These are phyloP conservation scores for Xanthia icteritia DNA, from an alignment of 2,888 invertebrate species.

Conservation along the genomic window DNA sequence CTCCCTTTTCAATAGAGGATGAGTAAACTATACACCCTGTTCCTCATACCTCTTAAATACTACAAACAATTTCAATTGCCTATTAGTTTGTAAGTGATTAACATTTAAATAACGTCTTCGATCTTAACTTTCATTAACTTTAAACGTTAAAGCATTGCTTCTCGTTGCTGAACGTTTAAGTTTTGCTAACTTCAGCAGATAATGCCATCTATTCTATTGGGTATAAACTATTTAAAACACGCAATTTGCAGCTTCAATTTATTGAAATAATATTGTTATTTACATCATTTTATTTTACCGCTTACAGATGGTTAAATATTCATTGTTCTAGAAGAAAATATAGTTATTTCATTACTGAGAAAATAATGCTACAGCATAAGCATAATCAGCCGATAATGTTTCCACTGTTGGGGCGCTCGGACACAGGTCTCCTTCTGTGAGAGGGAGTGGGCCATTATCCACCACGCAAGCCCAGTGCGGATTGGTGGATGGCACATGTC, in stretches of 20 bases:
- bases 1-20: too few relatives aligned
- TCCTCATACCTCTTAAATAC: too few relatives aligned
- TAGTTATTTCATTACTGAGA: neutral
- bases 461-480: too few relatives aligned
- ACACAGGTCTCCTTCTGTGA: too few relatives aligned
- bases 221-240: conserved; percentile 12
- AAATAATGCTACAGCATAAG: too few relatives aligned
- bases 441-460: too few relatives aligned
- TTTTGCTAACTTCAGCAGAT: conserved; percentile 21
- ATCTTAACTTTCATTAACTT: conserved; percentile 21
- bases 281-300: neutral
- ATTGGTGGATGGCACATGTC: too few relatives aligned
- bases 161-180: conserved; percentile 10
- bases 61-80: conserved; percentile 8
- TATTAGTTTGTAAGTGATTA: conserved; percentile 33
- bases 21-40: too few relatives aligned
- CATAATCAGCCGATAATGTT: too few relatives aligned
- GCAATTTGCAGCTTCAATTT: neutral
- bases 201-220: conserved; percentile 14
- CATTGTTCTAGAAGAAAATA: neutral
- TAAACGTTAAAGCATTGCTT: conserved; percentile 14
- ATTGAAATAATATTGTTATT: neutral
- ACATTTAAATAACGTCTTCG: conserved; percentile 32
- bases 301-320: neutral
- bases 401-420: too few relatives aligned